Conservation (phyloP, 2,797 vertebrate species). For the Manis javanica region DNA sequence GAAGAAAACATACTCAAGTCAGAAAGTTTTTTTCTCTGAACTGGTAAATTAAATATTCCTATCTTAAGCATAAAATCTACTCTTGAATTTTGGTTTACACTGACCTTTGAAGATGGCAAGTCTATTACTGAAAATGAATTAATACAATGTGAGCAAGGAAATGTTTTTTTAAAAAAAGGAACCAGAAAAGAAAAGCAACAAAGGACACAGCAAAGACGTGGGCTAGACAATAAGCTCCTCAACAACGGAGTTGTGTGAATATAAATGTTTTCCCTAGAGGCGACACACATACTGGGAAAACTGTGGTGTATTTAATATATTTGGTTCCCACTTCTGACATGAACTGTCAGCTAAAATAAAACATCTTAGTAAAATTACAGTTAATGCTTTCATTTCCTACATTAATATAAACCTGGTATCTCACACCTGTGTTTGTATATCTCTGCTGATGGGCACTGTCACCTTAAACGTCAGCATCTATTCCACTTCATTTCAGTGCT, state of each 20-base stretch:
- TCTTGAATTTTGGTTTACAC: constrained; percentile 14
- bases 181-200: constrained; percentile 24
- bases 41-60: not conserved
- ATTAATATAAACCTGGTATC: constrained; percentile 73
- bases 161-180: not conserved
- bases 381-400: constrained; percentile 80
- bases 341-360: constrained; percentile 77
- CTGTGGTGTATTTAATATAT: constrained; percentile 66
- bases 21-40: not conserved
- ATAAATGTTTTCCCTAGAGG: not conserved
- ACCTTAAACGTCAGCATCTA: constrained; percentile 76
- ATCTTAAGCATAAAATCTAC: constrained; percentile 23
- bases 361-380: constrained; percentile 73
- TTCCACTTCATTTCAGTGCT: constrained; percentile 54
- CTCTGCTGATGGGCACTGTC: constrained; percentile 75
- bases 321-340: constrained; percentile 70
- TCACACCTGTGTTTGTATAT: constrained; percentile 78
- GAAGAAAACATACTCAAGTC: not conserved
- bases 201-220: not conserved
- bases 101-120: constrained; percentile 17
- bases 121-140: constrained; percentile 16
- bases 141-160: not conserved
- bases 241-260: not conserved
- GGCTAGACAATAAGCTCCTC: not conserved
- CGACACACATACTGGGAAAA: not conserved